phyloP scores from a whole-genome alignment of 2,797 vertebrate genomes.

The Dicrostonyx torquatus region DNA sequence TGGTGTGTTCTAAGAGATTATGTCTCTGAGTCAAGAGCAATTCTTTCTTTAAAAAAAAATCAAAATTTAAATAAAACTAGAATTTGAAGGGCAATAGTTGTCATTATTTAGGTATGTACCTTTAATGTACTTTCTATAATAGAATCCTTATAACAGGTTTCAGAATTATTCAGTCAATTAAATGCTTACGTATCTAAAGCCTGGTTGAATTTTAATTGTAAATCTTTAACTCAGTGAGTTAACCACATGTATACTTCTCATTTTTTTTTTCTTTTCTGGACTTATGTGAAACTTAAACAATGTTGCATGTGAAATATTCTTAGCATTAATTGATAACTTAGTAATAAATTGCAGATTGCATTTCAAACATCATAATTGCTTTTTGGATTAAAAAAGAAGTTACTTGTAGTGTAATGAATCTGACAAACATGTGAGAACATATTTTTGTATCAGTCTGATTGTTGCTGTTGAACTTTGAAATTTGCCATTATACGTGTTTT shows the following conservation, averaged over 20 bases:
- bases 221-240: constrained; percentile 80
- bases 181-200: constrained; percentile 72
- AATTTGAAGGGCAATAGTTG: constrained; percentile 60
- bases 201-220: constrained; percentile 80
- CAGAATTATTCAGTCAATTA: constrained; percentile 78
- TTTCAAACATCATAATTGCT: constrained; percentile 79
- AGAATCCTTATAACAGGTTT: constrained; percentile 73
- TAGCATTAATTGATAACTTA: constrained; percentile 81
- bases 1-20: constrained; percentile 70
- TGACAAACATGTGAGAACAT: constrained; percentile 78
- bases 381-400: constrained; percentile 79
- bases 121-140: constrained; percentile 75
- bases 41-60: constrained; percentile 44
- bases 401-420: constrained; percentile 75
- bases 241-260: constrained; percentile 79
- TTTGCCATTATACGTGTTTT: constrained; percentile 22
- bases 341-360: constrained; percentile 81
- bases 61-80: constrained; percentile 40
- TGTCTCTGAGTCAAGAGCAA: constrained; percentile 69
- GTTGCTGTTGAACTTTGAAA: constrained; percentile 79
- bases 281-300: constrained; percentile 74
- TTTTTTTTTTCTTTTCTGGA: constrained; percentile 75
- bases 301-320: constrained; percentile 71
- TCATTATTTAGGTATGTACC: constrained; percentile 77
- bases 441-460: constrained; percentile 80